Base-by-base conservation (phyloP, 2,888 invertebrate genomes). In the Cyclophora punctaria region DNA sequence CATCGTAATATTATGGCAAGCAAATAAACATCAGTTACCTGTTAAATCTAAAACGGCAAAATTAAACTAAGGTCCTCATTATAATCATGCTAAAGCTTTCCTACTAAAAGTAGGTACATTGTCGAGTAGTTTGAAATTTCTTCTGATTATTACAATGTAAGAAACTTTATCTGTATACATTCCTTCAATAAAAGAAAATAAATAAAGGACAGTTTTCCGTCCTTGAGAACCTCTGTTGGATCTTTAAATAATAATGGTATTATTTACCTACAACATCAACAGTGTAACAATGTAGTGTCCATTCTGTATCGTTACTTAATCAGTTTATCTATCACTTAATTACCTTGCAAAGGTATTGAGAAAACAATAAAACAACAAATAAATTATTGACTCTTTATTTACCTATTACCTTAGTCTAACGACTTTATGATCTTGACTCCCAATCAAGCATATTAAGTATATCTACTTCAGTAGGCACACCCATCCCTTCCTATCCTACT, bases 331-430 rank as follows among this genome's bases (percentile, higher is more conserved):
- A 67, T 65, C 68, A 75, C 69, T 73, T 73, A 70, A 66, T 65
- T 78, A 80, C 84, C 83, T 85, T 85, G 68, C 81, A 83, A 85
- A 85, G 86, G 85, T 87, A 80, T 82, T 78, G 71, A 75, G 68
- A 76, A 80, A 79, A 78, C 75, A 83, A 83, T 80, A 83, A 83
- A 82, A 80, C 34, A 56, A 54, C 56, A 52, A 56, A 57, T 49
- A 59, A 56, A 35, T 20, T 37, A 40, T 34, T 34, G 43, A 34
- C 51, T 44, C 49, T 44, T 57, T 51, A 48, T 53, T 57, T 51
- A 48, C 52, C 49, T 56, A 51, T 46, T 48, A 48, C 41, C 44
- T 47, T 20, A 20, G 20, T 20, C 20, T 20, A 20, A 20, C 20
- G 20, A 1, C 20, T 20, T 20, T 20, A 20, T 20, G 20, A 20